Conservation (phyloP, 1,140 invertebrate genomes). For the Psilanteris sp. region DNA sequence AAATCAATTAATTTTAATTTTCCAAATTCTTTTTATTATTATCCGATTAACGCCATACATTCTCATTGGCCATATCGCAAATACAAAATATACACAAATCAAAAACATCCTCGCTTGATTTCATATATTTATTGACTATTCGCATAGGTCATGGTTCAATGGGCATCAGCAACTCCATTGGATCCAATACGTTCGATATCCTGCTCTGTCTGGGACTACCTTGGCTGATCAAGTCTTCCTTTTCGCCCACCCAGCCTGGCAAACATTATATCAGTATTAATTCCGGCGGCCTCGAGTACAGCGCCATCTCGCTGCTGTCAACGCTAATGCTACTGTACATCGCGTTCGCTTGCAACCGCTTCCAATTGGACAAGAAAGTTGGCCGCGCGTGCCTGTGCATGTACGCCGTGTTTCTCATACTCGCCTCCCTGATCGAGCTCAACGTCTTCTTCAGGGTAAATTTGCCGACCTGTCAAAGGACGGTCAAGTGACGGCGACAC, state of each 20-base stretch:
- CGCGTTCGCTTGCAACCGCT: conserved; percentile 88
- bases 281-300: conserved; percentile 89
- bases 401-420: conserved; percentile 88
- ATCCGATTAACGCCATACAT: too few relatives aligned
- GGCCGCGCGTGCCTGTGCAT: conserved; percentile 88
- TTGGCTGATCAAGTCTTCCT: conserved; percentile 90
- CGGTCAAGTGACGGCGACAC: conserved; percentile 71
- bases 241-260: conserved; percentile 85
- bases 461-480: conserved; percentile 86
- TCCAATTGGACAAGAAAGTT: conserved; percentile 88
- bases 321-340: conserved; percentile 88
- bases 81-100: too few relatives aligned
- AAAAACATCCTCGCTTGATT: too few relatives aligned
- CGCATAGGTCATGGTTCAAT: conserved; percentile 89
- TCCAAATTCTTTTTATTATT: too few relatives aligned
- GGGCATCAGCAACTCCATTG: conserved; percentile 93
- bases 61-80: too few relatives aligned
- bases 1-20: too few relatives aligned
- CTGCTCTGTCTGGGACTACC: conserved; percentile 91
- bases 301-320: conserved; percentile 88
- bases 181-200: conserved; percentile 94
- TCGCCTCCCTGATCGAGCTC: conserved; percentile 91
- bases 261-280: conserved; percentile 89
- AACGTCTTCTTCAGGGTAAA: conserved; percentile 93
- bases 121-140: too few relatives aligned